Evolutionary conservation across 2,113 vertebrate species (phyloP), one percentile per base, ranked within the genome.

Genomic region (Aix galericulata): DNA sequence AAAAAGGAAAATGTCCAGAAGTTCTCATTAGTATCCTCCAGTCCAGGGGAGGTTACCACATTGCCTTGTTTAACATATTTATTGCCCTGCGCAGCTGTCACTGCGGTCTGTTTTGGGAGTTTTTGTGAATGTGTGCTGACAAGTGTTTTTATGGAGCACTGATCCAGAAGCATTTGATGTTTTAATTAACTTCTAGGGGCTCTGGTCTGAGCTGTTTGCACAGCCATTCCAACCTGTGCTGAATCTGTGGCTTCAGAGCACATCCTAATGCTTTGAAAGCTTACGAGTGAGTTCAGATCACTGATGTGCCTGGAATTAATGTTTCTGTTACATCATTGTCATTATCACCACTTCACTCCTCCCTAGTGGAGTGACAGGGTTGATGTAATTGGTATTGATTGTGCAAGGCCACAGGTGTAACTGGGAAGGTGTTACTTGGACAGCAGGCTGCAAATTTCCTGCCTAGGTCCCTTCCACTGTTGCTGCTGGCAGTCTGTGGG

Each of bases 201-300:
- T 93, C 13, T 15, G 42, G 66, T 74, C 13, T 12, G 58, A 89
- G 75, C 0, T 3, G 46, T 60, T 72, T 63, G 66, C 56, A 56
- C 17, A 72, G 40, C 48, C 64, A 11, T 50, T 73, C 27, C 2
- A 64, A 9, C 6, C 55, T 73, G 63, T 36, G 56, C 27, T 48
- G 81, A 77, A 38, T 42, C 79, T 95, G 83, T 77, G 76, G 69
- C 82, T 87, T 86, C 91, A 71, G 88, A 84, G 64, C 85, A 76
- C 82, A 48, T 64, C 42, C 62, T 76, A 48, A 77, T n/a, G 78
- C 55, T 59, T 81, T 58, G 2, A 23, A 74, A 90, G n/a, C 73
- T 31, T 56, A 17, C 6, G 77, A 86, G 55, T 16, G 83, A 87
- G 42, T 18, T 79, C 2, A 9, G 71, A 82, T 87, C 92, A 34